A percentile compares a stretch with the other conserved stretches of the same genome.
phyloP scores from a whole-genome alignment of 2,113 vertebrate species.

The Macaca fascicularis region T2T-MFA8v1.1 NC_088384.1:76307501-76308000 shows the following conservation, averaged over 20 bases:
- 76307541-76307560: not conserved
- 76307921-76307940: constrained; percentile 10
- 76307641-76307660: not conserved
- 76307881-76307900: constrained; percentile 42
- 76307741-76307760: not conserved
- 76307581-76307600: constrained; percentile 29
- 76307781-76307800: constrained; percentile 41
- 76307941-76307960: not conserved
- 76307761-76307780: constrained; percentile 61
- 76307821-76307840: not conserved
- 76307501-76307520: not conserved
- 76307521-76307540: not conserved
- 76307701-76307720: constrained; percentile 26
- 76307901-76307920: constrained; percentile 1
- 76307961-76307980: not conserved
- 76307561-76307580: not conserved
- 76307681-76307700: constrained; percentile 28
- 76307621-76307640: not conserved
- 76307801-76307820: constrained; percentile 26
- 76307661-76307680: not conserved
- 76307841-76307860: not conserved
- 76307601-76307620: not conserved
- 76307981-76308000: constrained; percentile 20
- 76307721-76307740: not conserved
- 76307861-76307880: constrained; percentile 54